Conservation (phyloP, 2,113 vertebrate species). For the Mustelus asterias region DNA sequence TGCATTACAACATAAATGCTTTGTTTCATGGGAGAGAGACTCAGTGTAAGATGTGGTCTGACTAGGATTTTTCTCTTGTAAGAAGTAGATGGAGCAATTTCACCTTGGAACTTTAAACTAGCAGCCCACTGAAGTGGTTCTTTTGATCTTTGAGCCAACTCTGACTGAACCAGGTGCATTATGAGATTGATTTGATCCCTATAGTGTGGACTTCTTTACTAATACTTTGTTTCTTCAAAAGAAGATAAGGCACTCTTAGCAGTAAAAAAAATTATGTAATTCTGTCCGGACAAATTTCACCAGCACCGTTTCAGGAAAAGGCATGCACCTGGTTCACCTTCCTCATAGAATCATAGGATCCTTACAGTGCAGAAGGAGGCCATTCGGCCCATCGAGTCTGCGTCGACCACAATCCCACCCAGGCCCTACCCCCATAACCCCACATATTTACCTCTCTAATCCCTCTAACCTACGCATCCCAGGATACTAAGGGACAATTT, state of each 20-base stretch:
- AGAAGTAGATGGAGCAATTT: background rate
- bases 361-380: too few species aligned
- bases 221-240: conserved; percentile 13
- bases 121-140: background rate
- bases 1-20: background rate
- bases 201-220: background rate
- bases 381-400: too few species aligned
- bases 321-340: too few species aligned
- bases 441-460: too few species aligned
- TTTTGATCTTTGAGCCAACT: conserved; percentile 17
- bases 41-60: background rate
- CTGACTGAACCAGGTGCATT: conserved; percentile 7
- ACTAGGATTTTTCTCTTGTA: background rate
- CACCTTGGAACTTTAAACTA: background rate
- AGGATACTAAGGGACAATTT: too few species aligned
- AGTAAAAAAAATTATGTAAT: background rate
- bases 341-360: too few species aligned
- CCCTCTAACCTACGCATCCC: too few species aligned
- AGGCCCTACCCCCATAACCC: too few species aligned
- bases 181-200: background rate
- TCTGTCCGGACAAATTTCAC: background rate
- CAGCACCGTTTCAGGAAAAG: background rate
- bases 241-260: background rate
- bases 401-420: too few species aligned
- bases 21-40: background rate